Evolutionary conservation across 2,113 vertebrate genomes (phyloP).

Genomic region (Zosterops borbonicus): DNA sequence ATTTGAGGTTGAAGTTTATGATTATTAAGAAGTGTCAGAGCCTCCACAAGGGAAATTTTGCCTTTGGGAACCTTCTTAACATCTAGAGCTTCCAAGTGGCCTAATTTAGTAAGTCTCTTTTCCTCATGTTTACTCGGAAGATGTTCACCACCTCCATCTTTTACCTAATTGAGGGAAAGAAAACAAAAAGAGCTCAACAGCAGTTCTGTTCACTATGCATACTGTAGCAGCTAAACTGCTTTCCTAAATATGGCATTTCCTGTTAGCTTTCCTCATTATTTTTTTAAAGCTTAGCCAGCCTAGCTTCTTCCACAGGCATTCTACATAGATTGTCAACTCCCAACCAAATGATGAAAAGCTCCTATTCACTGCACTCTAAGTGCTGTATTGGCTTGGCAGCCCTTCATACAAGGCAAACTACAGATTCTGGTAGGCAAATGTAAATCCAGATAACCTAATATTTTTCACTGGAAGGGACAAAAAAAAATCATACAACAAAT

Average conservation of each 20-base stretch:
- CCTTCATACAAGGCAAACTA: not conserved
- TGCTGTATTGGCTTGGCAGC: not conserved
- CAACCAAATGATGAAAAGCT: not conserved
- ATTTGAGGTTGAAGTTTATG: slow-evolving; percentile 81
- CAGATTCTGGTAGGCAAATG: not conserved
- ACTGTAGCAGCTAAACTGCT: not conserved
- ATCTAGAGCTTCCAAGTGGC: slow-evolving; percentile 50
- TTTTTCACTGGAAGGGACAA: not conserved
- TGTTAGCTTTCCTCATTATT: not conserved
- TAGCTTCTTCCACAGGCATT: not conserved
- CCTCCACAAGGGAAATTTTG: slow-evolving; percentile 85
- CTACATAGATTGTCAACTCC: accelerated
- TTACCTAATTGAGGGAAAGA: slow-evolving; percentile 46
- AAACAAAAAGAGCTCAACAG: slow-evolving; percentile 30
- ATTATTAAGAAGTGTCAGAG: slow-evolving; percentile 82
- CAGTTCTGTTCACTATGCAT: not conserved
- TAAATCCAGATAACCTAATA: not conserved
- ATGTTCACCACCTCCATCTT: slow-evolving; percentile 16
- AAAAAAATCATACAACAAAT: not conserved
- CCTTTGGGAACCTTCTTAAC: slow-evolving; percentile 83
- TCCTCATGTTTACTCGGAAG: slow-evolving; percentile 57
- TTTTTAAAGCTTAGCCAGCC: not conserved
- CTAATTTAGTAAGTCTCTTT: slow-evolving; percentile 74
- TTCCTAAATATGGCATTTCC: not conserved
- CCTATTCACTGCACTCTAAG: not conserved